Evolutionary conservation across 1,140 invertebrate species (phyloP).

Genomic region (Teleopsis dalmanni): DNA sequence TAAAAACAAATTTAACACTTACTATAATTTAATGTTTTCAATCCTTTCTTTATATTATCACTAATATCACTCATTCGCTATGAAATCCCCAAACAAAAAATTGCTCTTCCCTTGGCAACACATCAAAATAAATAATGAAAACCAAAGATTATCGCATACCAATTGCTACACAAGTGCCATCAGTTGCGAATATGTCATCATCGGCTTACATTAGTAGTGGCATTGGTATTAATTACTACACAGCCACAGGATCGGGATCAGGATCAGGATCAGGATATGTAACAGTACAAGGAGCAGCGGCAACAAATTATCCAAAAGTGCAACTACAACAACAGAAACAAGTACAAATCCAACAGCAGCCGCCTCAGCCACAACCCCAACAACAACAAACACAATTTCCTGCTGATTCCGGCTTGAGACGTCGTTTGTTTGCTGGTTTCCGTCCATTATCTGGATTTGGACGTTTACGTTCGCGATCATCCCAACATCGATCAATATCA

Average conservation of each 20-base stretch:
- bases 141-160: conserved; percentile 5
- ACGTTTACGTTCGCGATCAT: conserved; percentile 56
- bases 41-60: too few species aligned
- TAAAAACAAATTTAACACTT: too few species aligned
- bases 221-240: conserved; percentile 41
- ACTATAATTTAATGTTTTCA: too few species aligned
- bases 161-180: conserved; percentile 17
- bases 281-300: neutral
- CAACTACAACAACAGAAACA: conserved; percentile 11
- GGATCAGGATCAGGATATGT: neutral
- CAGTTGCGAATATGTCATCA: conserved; percentile 34
- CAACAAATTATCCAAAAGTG: conserved; percentile 11
- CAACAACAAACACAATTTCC: conserved; percentile 7
- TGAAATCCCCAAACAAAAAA: conserved; percentile 18
- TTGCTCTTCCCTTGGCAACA: neutral
- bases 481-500: conserved; percentile 67
- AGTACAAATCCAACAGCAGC: too few species aligned
- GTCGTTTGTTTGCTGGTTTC: conserved; percentile 64
- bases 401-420: conserved; percentile 51
- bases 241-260: conserved; percentile 11
- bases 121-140: too few species aligned
- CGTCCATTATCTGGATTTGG: conserved; percentile 66
- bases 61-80: too few species aligned
- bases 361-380: conserved; percentile 10
- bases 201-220: conserved; percentile 38